Evolutionary conservation across 2,113 vertebrate species (phyloP).

Genomic region (Hipposideros armiger): DNA sequence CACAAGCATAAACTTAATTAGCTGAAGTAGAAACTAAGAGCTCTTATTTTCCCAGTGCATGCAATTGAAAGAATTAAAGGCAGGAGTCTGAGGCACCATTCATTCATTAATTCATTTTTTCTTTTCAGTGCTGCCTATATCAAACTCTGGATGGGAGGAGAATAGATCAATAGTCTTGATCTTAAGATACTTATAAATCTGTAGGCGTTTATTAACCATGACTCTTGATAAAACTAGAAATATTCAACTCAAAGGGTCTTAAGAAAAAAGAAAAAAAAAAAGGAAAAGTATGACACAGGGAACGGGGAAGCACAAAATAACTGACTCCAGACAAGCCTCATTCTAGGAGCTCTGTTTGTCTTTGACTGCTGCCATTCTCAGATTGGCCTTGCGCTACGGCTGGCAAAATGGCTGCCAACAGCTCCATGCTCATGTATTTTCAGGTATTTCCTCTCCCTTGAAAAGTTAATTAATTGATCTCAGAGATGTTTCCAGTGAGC

Average conservation of each 20-base stretch:
- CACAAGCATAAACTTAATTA: neutral
- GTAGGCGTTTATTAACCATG: neutral
- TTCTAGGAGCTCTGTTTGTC: neutral
- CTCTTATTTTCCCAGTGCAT: neutral
- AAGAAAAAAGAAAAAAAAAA: neutral
- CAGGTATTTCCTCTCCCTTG: neutral
- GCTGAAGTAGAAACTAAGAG: neutral
- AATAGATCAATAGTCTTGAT: neutral
- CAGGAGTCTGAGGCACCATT: neutral
- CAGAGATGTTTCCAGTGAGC: neutral
- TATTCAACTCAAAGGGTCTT: neutral
- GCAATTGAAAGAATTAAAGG: neutral
- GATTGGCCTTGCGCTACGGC: neutral
- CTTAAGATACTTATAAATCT: neutral
- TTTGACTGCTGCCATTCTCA: neutral
- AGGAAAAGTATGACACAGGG: neutral
- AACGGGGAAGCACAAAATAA: neutral
- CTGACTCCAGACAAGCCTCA: neutral
- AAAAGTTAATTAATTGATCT: neutral
- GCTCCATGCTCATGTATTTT: neutral
- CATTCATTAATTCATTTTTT: neutral
- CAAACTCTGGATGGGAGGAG: neutral
- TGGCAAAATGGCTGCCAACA: neutral
- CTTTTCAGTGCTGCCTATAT: neutral
- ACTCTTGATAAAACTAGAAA: conserved; percentile 2